Base-by-base conservation (phyloP, 2,797 vertebrate genomes). In the Eutrigla gurnardus region DNA sequence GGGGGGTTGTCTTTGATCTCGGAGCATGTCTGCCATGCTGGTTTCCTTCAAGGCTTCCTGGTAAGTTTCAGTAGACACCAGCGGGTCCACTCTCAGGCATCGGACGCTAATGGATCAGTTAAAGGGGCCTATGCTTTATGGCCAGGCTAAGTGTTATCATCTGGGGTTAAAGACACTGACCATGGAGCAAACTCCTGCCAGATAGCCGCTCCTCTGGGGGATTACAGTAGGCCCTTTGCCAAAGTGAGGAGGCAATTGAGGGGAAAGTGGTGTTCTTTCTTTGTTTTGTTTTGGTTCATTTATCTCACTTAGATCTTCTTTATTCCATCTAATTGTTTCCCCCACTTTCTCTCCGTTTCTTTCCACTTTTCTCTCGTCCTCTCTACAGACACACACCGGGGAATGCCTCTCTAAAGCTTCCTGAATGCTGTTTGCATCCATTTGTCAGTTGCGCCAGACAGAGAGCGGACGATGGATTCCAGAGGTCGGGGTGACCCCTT, bases 21-120 rank as follows among this genome's bases (percentile, higher is more conserved):
- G 17, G 80, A 82, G 82, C 92, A 94, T 93, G 94, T 94, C 94
- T 93, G 91, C 93, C 89, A 86, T 92, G 93, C 93, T 95, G 94
- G 93, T 95, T 95, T 94, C 93, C 94, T 95, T 94, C 93, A 94
- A 94, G 92, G 92, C 93, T 93, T 94, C 93, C 94, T 95, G 94
- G 93, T 91, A 94, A 93, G 94, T 92, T 94, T 95, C 94, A 95
- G 90, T 81, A 94, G 93, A 94, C 93, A 90, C 91, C 89, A 83
- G 83, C 62, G 53, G 90, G 89, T 88, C 91, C 90, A 83, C 91
- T 94, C 93, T 91, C 83, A 80, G 92, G 93, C 86, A 94, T 93
- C 64, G 90, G 90, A 92, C 92, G 75, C 94, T 95, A 95, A 95
- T 95, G 94, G 94, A 95, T 94, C 94, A 94, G 93, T 95, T 94